Conservation (phyloP, 2,797 vertebrate species). For the Poecilia velifera region DNA sequence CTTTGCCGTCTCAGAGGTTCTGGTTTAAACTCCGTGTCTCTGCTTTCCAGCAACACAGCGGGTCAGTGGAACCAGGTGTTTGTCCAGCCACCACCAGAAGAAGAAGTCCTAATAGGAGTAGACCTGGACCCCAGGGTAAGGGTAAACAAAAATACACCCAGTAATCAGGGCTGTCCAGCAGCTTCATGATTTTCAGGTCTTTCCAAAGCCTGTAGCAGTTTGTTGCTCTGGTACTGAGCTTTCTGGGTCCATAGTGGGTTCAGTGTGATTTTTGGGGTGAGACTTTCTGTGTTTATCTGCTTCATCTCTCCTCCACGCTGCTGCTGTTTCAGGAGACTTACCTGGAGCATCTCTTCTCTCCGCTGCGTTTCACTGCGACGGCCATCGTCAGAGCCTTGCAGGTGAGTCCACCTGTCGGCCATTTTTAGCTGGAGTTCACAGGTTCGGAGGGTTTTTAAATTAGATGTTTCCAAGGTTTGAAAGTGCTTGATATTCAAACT, state of each 20-base stretch:
- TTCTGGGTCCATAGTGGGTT: not conserved
- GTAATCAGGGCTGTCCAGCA: not conserved
- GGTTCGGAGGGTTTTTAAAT: too few species aligned
- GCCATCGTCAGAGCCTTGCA: conserved; percentile 93
- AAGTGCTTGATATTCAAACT: too few species aligned
- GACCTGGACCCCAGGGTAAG: conserved; percentile 94
- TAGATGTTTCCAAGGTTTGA: too few species aligned
- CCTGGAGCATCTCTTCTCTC: conserved; percentile 88
- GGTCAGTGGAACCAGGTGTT: conserved; percentile 97
- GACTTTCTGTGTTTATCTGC: not conserved
- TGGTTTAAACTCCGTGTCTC: not conserved
- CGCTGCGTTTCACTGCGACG: conserved; percentile 85
- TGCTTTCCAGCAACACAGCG: conserved; percentile 82
- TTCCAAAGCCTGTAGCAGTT: not conserved
- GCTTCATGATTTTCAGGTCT: not conserved
- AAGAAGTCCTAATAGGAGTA: conserved; percentile 86
- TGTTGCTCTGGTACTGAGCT: not conserved
- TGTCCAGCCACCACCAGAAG: conserved; percentile 89
- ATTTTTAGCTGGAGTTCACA: too few species aligned
- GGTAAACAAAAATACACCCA: not conserved
- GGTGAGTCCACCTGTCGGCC: conserved; percentile 70
- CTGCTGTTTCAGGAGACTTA: conserved; percentile 86
- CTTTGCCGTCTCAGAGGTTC: not conserved
- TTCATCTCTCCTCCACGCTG: not conserved
- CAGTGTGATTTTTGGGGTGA: not conserved